Evolutionary conservation across 2,797 vertebrate species (phyloP).

Genomic region (Lates japonicus): DNA sequence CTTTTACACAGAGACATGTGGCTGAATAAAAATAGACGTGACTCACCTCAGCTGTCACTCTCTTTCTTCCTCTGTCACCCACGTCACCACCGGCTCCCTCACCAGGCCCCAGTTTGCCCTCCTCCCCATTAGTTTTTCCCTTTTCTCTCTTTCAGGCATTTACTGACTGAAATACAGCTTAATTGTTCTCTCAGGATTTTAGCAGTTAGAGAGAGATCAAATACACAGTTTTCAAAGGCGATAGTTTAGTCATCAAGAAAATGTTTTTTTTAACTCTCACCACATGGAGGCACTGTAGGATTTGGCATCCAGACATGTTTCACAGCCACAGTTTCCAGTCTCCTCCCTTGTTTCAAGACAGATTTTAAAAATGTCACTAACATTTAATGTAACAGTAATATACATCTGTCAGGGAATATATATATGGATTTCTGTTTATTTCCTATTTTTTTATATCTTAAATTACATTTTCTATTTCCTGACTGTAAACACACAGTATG

Average conservation of each 20-base stretch:
- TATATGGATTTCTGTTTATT: background rate
- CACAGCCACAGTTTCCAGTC: background rate
- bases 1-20: slow-evolving; percentile 60
- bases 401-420: background rate
- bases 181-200: slow-evolving; percentile 3
- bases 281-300: slow-evolving; percentile 72
- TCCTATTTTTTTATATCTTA: background rate
- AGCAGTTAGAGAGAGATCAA: background rate
- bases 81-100: slow-evolving; percentile 45
- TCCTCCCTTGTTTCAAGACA: background rate
- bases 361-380: slow-evolving; percentile 23
- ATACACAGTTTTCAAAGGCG: background rate
- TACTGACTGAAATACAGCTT: background rate
- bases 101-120: background rate
- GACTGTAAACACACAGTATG: background rate
- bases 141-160: slow-evolving; percentile 13
- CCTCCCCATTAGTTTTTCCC: background rate
- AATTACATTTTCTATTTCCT: background rate
- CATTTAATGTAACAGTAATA: background rate
- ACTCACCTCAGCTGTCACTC: slow-evolving; percentile 82
- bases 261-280: slow-evolving; percentile 33
- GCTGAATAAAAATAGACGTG: slow-evolving; percentile 85
- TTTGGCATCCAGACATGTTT: slow-evolving; percentile 10
- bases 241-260: background rate
- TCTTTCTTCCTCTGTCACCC: slow-evolving; percentile 72